Evolutionary conservation across 2,113 vertebrate genomes (phyloP), one percentile per base, ranked within the genome.

Genomic region (Aldabrachelys gigantea): DNA sequence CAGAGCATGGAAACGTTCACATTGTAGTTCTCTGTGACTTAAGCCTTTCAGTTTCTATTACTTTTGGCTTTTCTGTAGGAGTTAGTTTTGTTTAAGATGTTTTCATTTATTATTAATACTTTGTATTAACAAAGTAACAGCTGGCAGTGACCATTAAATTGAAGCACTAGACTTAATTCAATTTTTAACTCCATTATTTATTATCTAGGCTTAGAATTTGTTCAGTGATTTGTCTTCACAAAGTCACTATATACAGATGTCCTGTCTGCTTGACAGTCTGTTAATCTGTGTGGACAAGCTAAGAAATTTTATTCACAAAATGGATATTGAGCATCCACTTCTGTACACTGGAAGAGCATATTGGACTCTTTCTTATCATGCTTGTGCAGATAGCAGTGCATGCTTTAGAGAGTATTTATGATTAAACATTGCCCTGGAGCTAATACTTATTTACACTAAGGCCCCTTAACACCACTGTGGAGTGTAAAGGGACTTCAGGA

Each of bases 231-330:
- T 81, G 78, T 81, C 85, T 95, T 95, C 88, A 80, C 16, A 76
- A 91, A 97, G 96, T 57, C 80, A 54, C 80, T 89, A 38, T 82
- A 72, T 89, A 31, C 50, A 35, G 53, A 72, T 79, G 83, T 86
- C n/a, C 85, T 96, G 84, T 95, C 96, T 96, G 95, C 82, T 35
- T 97, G 94, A 86, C 85, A 96, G 86, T 53, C 91, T 93, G 82
- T 96, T 96, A 96, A 98, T 96, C 80, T 96, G 14, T 94, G 95
- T 87, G 0, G 75, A 95, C 90, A 96, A 5, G 95, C 91, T 95
- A 92, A 95, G 97, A 98, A 94, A 96, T 96, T 97, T 95, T 94
- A 49, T 0, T 1, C 91, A 86, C 87, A 78, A 97, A 95, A 93
- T 95, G 86, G 3, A 96, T 94, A 79, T 57, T 44, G 86, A 88